Evolutionary conservation across 2,113 vertebrate species (phyloP), one percentile per base, ranked within the genome.

Genomic region (Xenopus tropicalis): DNA sequence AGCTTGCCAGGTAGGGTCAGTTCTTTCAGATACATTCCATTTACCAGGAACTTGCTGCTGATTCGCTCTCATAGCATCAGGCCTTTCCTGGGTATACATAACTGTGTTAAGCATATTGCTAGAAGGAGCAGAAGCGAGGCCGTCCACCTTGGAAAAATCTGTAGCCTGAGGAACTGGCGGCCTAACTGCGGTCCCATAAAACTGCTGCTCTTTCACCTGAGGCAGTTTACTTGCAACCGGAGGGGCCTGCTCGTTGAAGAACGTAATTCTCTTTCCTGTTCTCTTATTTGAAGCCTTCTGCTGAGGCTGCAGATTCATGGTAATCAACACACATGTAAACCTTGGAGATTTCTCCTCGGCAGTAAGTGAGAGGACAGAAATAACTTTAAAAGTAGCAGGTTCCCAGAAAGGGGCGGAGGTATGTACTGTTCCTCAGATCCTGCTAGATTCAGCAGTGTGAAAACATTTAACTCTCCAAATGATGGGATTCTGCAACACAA

Each of bases 301-400:
- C 83, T 94, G 95, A 85, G 94, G 90, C 79, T 96, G 96, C 81
- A 97, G 88, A 83, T 94, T 98, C 97, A 98, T 99, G 91, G 84
- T 78, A 82, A 79, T 72, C 70, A 84, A 69, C 61, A 69, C 20
- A 12, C 73, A 76, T 76, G 59, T 20, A 69, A 76, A 69, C 48
- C 57, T 37, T 63, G 66, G 29, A 76, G 73, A 76, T 56, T 68
- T 44, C 69, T 82, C 78, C 73, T 78, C 68, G 23, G 19, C 19
- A 46, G 48, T 42, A 17, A 43, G 0, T 63, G 77, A n/a, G 9
- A 54, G 66, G 78, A 67, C 77, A 84, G 74, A 82, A 72, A 69
- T 78, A 81, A 77, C 77, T 81, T 72, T 72, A 61, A 67, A 72
- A 70, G 67, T 0, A 78, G 12, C 23, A 19, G 21, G 8, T 62